Percentiles rank a stretch among this genome's conserved stretches.
These are phyloP conservation scores for Hippoglossus stenolepis DNA, from an alignment of 2,113 vertebrate genomes.

Conservation along the genomic window DNA sequence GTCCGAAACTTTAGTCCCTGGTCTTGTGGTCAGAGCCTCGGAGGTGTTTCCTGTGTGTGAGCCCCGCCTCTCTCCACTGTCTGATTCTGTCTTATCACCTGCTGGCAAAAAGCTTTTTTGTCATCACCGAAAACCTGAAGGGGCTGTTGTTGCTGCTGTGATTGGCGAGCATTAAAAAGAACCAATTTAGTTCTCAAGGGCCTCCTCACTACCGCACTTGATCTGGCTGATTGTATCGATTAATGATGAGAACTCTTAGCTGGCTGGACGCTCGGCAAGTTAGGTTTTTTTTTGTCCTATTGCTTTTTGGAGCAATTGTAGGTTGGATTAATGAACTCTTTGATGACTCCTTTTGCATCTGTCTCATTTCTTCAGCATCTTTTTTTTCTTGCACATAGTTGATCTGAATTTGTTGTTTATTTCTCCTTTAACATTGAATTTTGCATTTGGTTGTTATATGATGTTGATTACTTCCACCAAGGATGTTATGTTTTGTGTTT, in stretches of 20 bases:
- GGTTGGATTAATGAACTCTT: background rate
- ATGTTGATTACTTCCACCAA: no score
- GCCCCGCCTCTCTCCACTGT: background rate
- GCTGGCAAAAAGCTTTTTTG: background rate
- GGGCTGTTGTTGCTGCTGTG: constrained; percentile 31
- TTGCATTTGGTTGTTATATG: background rate
- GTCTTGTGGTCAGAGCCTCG: constrained; percentile 1
- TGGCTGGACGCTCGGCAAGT: background rate
- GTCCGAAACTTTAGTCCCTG: background rate
- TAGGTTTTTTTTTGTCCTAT: background rate
- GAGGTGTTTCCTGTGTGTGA: background rate
- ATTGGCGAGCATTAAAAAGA: constrained; percentile 45
- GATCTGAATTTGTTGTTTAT: background rate
- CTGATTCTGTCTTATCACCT: constrained; percentile 33
- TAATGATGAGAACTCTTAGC: constrained; percentile 49
- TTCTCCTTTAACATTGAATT: background rate
- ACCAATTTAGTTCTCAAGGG: constrained; percentile 50
- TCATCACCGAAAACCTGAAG: constrained; percentile 36
- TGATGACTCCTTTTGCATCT: background rate
- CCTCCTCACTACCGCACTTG: constrained; percentile 30
- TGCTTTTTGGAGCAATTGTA: constrained; percentile 12
- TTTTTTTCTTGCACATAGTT: no score
- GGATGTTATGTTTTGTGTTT: no score
- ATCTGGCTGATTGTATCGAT: constrained; percentile 53
- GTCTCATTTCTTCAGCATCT: no score